These are phyloP conservation scores for Neodiprion virginianus DNA, from an alignment of 1,140 invertebrate species.

Conservation along the genomic window DNA sequence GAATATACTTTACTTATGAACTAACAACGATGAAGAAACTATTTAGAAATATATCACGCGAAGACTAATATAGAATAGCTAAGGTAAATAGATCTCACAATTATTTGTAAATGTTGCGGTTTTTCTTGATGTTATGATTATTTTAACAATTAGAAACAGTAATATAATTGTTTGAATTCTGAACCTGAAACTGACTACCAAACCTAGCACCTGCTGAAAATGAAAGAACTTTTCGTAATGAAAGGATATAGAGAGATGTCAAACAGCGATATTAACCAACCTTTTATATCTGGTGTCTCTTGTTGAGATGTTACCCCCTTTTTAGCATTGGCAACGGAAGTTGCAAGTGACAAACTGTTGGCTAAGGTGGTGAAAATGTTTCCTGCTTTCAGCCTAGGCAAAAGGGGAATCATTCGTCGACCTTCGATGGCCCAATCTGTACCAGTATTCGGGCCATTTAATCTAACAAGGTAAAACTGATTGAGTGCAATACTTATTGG, in stretches of 20 bases:
- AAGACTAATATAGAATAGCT: too few relatives aligned
- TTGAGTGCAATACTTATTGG: constrained; percentile 24
- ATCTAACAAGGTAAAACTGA: constrained; percentile 63
- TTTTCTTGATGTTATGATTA: constrained; percentile 19
- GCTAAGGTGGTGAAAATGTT: constrained; percentile 85
- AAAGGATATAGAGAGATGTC: background rate
- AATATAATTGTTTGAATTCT: background rate
- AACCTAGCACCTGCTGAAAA: constrained; percentile 15
- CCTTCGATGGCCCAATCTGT: constrained; percentile 89
- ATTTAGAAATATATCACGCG: background rate
- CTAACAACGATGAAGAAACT: constrained; percentile 8
- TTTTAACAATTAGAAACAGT: constrained; percentile 16
- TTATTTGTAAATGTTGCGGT: too few relatives aligned
- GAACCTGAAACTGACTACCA: too few relatives aligned
- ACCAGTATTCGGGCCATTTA: constrained; percentile 80
- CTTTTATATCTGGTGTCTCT: constrained; percentile 40
- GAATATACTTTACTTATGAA: too few relatives aligned
- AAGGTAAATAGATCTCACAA: too few relatives aligned
- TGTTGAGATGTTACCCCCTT: constrained; percentile 49
- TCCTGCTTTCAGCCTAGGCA: constrained; percentile 81
- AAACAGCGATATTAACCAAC: constrained; percentile 3
- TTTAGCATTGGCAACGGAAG: constrained; percentile 59
- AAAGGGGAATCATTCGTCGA: constrained; percentile 77
- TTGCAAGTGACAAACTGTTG: constrained; percentile 69
- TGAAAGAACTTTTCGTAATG: constrained; percentile 26